Base-by-base conservation (phyloP, 2,888 invertebrate genomes). In the Temnothorax unifasciatus region DNA sequence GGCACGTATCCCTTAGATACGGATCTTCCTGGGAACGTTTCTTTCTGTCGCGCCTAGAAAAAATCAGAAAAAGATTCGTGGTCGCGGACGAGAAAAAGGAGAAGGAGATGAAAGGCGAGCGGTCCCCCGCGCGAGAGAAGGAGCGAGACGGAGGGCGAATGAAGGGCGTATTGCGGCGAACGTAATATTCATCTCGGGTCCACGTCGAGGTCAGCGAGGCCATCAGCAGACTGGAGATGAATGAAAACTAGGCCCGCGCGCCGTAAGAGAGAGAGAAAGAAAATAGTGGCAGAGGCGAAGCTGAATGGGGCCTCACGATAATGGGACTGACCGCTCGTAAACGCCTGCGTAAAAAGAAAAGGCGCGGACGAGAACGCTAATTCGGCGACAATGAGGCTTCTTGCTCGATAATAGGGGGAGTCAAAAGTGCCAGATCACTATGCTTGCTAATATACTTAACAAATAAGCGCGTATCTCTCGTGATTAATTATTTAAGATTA, bases 131-230 rank as follows among this genome's bases (percentile, higher is more conserved):
- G 61, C 52, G 61, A 50, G 83, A 52, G 77, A 57, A 74, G 41
- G 64, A 82, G 79, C 54, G 44, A 74, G 57, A 76, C 41, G 83
- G 44, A 83, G 81, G 38, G 54, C 59, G 77, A 83, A 79, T 84
- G 86, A 86, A 85, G 86, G 85, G 86, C 84, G 87, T 90, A 89
- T 89, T 89, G 89, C 90, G 89, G 85, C 86, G 91, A 91, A 92
- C 92, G 92, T 92, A 92, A 94, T 93, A 93, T 94, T 93, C 93
- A 92, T 93, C 92, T 91, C 92, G 92, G 89, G 92, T 92, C 90
- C 90, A 87, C 89, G 90, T 82, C 92, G 93, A 93, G 93, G 93
- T 93, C 93, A 92, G 83, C 91, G 88, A 85, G 93, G 93, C 92
- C 92, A 93, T 90, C 93, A 90, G 88, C 88, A 91, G 91, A 92